phyloP scores from a whole-genome alignment of 2,888 invertebrate genomes.

The Atrina japonica region DNA sequence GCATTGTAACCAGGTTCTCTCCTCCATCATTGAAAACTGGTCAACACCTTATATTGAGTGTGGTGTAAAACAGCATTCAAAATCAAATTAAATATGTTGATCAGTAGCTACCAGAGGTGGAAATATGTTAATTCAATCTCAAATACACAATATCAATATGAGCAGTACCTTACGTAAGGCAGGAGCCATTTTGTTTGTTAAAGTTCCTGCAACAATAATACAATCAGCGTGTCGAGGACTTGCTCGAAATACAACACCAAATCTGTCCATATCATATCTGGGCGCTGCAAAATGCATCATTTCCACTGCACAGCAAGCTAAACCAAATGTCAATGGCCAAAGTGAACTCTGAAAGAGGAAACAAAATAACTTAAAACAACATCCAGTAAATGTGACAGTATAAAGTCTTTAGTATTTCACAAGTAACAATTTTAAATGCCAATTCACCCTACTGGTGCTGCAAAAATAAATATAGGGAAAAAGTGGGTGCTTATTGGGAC shows the following conservation, averaged over 20 bases:
- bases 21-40: too few relatives aligned
- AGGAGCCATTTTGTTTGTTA: slow-evolving; percentile 99
- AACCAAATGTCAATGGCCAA: slow-evolving; percentile 99
- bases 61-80: too few relatives aligned
- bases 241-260: slow-evolving; percentile 98
- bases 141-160: too few relatives aligned
- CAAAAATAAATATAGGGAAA: not conserved
- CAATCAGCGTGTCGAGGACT: slow-evolving; percentile 98
- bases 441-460: not conserved
- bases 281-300: slow-evolving; percentile 99
- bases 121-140: too few relatives aligned
- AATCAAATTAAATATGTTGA: too few relatives aligned
- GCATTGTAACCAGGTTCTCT: too few relatives aligned
- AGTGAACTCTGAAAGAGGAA: slow-evolving; percentile 91
- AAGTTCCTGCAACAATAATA: slow-evolving; percentile 98
- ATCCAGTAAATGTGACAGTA: not conserved
- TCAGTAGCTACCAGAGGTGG: too few relatives aligned
- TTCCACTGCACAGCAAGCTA: slow-evolving; percentile 99
- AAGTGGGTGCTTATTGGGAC: not conserved
- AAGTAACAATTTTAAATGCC: not conserved
- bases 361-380: not conserved
- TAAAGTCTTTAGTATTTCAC: too few relatives aligned
- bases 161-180: slow-evolving; percentile 95
- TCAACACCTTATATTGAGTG: too few relatives aligned
- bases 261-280: slow-evolving; percentile 99